These are phyloP conservation scores for Craterocephalus amniculus DNA, from an alignment of 2,797 vertebrate species.

Conservation along the genomic window DNA sequence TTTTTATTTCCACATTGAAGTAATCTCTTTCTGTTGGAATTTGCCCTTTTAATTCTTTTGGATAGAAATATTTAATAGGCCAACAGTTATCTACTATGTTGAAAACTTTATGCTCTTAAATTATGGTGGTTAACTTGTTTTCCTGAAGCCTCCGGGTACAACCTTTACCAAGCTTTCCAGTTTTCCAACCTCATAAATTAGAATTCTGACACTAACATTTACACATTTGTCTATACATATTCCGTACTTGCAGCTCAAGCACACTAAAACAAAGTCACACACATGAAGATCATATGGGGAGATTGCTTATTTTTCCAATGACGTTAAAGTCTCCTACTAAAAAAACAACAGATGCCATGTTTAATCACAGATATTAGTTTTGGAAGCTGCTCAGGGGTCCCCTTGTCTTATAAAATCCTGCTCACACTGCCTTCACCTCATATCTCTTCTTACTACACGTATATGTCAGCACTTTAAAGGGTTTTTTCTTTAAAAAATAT, in stretches of 20 bases:
- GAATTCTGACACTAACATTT: conserved; percentile 42
- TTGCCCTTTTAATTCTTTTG: too few relatives aligned
- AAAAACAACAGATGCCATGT: conserved; percentile 51
- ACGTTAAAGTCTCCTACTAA: conserved; percentile 35
- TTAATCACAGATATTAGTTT: conserved; percentile 46
- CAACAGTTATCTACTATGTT: neutral
- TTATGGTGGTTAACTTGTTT: conserved; percentile 52
- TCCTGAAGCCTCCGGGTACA: conserved; percentile 47
- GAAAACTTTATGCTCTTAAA: conserved; percentile 30
- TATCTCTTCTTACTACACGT: conserved; percentile 23
- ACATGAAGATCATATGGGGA: conserved; percentile 28
- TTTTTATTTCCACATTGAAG: too few relatives aligned
- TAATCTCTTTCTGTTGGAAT: too few relatives aligned
- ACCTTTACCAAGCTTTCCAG: conserved; percentile 64
- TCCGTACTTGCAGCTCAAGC: conserved; percentile 5
- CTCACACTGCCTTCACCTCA: conserved; percentile 30
- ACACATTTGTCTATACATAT: conserved; percentile 28
- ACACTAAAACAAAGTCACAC: conserved; percentile 14
- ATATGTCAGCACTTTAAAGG: conserved; percentile 44
- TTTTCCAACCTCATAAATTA: conserved; percentile 30
- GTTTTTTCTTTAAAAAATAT: conserved; percentile 18
- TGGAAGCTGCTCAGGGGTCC: conserved; percentile 36
- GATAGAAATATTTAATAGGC: too few relatives aligned
- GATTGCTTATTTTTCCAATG: conserved; percentile 39
- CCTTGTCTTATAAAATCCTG: conserved; percentile 15